Conservation (phyloP, 1,140 invertebrate species). For the Phymorhynchus buccinoides region DNA sequence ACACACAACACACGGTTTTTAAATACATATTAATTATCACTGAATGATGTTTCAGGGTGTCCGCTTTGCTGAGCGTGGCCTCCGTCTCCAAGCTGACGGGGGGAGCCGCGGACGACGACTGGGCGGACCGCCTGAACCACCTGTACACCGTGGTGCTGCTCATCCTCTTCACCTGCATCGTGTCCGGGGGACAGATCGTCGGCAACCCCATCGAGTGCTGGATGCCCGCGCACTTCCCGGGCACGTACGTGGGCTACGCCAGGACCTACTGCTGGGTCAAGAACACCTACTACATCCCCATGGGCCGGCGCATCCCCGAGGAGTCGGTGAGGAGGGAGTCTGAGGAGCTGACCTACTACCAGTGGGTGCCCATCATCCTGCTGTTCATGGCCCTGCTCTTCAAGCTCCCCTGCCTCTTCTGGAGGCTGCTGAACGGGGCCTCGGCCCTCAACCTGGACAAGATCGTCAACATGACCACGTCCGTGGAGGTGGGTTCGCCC, state of each 20-base stretch:
- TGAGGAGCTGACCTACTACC: constrained; percentile 62
- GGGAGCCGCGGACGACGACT: constrained; percentile 69
- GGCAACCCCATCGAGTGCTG: constrained; percentile 77
- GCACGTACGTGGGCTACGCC: constrained; percentile 70
- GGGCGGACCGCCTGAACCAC: constrained; percentile 67
- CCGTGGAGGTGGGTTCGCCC: constrained; percentile 57
- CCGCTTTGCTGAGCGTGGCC: constrained; percentile 65
- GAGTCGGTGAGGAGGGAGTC: constrained; percentile 57
- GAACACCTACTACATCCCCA: constrained; percentile 75
- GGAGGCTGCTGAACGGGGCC: constrained; percentile 65
- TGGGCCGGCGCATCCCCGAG: constrained; percentile 65
- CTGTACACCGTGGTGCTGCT: constrained; percentile 65
- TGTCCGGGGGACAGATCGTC: constrained; percentile 82
- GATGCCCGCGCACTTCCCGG: constrained; percentile 74
- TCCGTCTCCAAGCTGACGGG: constrained; percentile 65
- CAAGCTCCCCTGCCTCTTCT: constrained; percentile 67
- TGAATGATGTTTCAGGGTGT: constrained; percentile 54
- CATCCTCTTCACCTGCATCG: constrained; percentile 65
- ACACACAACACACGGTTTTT: no score
- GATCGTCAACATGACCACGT: constrained; percentile 62
- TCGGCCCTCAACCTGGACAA: constrained; percentile 65
- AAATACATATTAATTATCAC: no score
- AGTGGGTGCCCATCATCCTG: constrained; percentile 70
- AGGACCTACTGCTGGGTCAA: constrained; percentile 74
- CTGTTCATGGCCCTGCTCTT: constrained; percentile 70